Base-by-base conservation (phyloP, 2,113 vertebrate species). In the Thoracochromis brauschi region DNA sequence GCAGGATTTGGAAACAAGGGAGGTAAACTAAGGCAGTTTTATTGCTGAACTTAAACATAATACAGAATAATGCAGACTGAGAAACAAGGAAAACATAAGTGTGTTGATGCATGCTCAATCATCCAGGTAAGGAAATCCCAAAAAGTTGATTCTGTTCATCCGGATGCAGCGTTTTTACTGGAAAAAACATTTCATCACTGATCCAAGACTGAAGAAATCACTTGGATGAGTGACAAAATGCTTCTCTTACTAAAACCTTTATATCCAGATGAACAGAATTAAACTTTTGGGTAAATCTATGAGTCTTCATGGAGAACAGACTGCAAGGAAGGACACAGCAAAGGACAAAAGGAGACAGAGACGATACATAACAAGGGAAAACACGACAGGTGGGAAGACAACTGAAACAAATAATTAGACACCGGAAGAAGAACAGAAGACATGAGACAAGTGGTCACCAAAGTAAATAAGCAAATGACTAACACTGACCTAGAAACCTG, bases 371-470 rank as follows among this genome's bases (percentile, higher is more conserved):
- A 49, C 47, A 51, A 51, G 47, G 8, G 47, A 51, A 51, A 51
- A 51, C 49, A n/a, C 2, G 0, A 51, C 0, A 51, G 49, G 49
- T 51, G 49, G 19, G 5, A 51, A 51, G 49, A 51, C 0, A 51
- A 51, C 49, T 51, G 49, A 51, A 51, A 51, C 17, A 51, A 51
- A n/a, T 51, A 51, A 51, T 51, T n/a, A 0, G 19, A 51, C 49
- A 51, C 19, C 1, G 1, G 49, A 5, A 51, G 9, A 3, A 51
- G 19, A 51, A 10, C 49, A 0, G 49, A 51, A 51, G 49, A 51
- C 47, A 49, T 8, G 0, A 49, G 47, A 17, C 47, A 51, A 19
- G 16, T 0, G 17, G 49, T 2, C 51, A 54, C 9, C 19, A 54
- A 54, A 54, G 9, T 54, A 21, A 54, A 21, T 0, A 6, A 21